A percentile compares a stretch with the other conserved stretches of the same genome.
phyloP scores from a whole-genome alignment of 2,888 invertebrate genomes.

The Herminia tarsipennalis region DNA sequence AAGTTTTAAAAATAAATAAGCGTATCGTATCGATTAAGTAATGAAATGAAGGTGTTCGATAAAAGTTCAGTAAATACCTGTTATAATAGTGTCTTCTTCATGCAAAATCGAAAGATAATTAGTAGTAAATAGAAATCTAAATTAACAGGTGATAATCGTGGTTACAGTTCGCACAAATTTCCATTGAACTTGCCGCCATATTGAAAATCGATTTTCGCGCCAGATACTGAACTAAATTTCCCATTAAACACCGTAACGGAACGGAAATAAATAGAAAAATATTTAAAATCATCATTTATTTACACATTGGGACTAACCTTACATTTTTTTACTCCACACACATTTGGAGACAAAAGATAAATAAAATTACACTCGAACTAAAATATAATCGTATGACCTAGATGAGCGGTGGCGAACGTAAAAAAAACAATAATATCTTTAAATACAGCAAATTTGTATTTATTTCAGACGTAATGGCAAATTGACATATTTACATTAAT shows the following conservation, averaged over 20 bases:
- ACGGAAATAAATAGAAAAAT: constrained; percentile 38
- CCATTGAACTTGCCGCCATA: constrained; percentile 18
- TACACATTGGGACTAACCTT: constrained; percentile 61
- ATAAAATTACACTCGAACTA: constrained; percentile 42
- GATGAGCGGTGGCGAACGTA: constrained; percentile 39
- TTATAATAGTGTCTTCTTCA: no score
- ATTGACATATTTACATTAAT: constrained; percentile 20
- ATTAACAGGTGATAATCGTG: no score
- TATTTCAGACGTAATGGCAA: constrained; percentile 25
- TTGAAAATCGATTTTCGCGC: constrained; percentile 18
- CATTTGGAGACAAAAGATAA: constrained; percentile 40
- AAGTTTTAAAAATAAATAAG: no score
- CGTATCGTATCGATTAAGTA: no score
- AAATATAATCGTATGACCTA: constrained; percentile 43
- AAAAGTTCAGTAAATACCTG: no score
- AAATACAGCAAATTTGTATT: constrained; percentile 10
- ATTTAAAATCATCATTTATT: constrained; percentile 64
- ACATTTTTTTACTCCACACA: constrained; percentile 49
- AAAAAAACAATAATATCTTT: constrained; percentile 9
- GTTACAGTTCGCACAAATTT: no score
- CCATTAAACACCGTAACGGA: not conserved
- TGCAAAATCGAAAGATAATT: no score
- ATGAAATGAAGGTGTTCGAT: no score
- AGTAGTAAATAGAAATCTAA: no score
- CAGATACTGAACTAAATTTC: no score